A percentile compares a stretch with the other conserved stretches of the same genome.
These are phyloP conservation scores for Tylochromis polylepis DNA, from an alignment of 2,113 vertebrate genomes.

Conservation along the genomic window DNA sequence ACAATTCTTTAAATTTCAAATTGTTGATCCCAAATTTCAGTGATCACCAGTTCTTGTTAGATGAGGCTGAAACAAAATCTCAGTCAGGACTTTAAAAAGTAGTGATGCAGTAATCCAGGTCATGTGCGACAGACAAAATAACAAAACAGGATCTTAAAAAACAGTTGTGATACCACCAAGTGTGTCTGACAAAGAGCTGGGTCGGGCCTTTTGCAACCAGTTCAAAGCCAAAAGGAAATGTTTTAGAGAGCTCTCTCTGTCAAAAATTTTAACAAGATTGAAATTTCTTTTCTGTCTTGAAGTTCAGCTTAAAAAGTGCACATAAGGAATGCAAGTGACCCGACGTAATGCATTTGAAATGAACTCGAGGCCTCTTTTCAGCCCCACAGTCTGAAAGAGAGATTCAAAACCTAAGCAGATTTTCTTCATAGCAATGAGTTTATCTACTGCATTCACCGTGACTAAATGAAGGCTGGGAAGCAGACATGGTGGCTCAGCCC, in stretches of 20 bases:
- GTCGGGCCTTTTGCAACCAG: not conserved
- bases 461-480: not conserved
- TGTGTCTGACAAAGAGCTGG: not conserved
- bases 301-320: not conserved
- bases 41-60: not conserved
- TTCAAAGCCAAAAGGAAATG: not conserved
- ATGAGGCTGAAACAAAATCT: not conserved
- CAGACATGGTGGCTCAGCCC: not conserved
- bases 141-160: not conserved
- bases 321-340: not conserved
- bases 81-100: not conserved
- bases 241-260: not conserved
- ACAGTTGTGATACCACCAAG: not conserved
- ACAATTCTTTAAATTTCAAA: too few relatives aligned
- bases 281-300: not conserved
- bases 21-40: too few relatives aligned
- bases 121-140: not conserved
- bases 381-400: not conserved
- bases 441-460: slow-evolving; percentile 15
- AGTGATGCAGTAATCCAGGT: not conserved
- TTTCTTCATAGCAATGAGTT: slow-evolving; percentile 18
- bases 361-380: not conserved
- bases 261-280: not conserved
- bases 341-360: slow-evolving; percentile 38
- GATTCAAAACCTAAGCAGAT: slow-evolving; percentile 21